Conservation (phyloP, 2,888 invertebrate genomes). For the Abrostola tripartita region DNA sequence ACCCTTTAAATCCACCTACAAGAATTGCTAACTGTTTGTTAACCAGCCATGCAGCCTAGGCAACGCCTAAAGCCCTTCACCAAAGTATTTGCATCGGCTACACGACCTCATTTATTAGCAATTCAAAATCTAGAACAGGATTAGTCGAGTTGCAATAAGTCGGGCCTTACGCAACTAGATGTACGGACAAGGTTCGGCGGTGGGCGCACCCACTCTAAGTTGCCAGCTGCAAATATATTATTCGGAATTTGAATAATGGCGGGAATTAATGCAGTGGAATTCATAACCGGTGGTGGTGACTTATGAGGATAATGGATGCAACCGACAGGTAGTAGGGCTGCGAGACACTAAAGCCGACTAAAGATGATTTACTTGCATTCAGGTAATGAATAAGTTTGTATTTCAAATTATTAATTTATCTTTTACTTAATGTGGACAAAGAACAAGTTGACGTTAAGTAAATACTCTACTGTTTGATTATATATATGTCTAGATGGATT, state of each 20-base stretch:
- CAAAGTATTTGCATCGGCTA: constrained; percentile 48
- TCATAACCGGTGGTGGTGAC: constrained; percentile 40
- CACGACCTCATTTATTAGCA: constrained; percentile 57
- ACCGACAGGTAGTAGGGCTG: background rate
- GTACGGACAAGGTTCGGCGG: constrained; percentile 49
- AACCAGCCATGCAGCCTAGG: constrained; percentile 30
- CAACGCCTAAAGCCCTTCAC: constrained; percentile 45
- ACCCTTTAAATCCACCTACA: constrained; percentile 30
- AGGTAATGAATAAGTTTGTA: background rate
- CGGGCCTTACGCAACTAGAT: constrained; percentile 53
- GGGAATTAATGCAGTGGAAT: constrained; percentile 52
- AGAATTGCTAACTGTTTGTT: constrained; percentile 35
- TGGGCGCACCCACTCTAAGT: constrained; percentile 64
- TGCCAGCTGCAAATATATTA: constrained; percentile 59
- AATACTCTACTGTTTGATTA: too few species aligned
- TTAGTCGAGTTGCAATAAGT: constrained; percentile 53
- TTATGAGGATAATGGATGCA: constrained; percentile 48
- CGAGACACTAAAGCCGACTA: background rate
- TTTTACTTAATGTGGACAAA: too few species aligned
- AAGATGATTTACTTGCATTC: background rate
- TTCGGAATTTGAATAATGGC: constrained; percentile 58
- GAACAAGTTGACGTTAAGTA: too few species aligned
- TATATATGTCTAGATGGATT: too few species aligned
- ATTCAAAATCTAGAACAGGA: constrained; percentile 57
- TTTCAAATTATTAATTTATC: too few species aligned